Conservation (phyloP, 2,797 vertebrate species). For the Scolopax bukidnonensis region DNA sequence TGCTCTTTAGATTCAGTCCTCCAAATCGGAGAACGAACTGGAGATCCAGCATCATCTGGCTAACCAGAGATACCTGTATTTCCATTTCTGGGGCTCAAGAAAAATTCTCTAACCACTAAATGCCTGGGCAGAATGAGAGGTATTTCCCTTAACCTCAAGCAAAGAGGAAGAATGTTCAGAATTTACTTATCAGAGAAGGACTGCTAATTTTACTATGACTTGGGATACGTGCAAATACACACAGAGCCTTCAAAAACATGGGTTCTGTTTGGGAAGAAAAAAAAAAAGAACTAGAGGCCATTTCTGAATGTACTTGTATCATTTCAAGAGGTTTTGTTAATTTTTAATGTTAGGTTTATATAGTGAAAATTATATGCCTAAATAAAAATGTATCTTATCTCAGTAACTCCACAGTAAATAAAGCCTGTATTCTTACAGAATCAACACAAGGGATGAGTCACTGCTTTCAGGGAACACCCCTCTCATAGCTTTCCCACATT, state of each 20-base stretch:
- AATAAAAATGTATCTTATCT: not conserved
- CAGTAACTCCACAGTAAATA: not conserved
- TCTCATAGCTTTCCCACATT: slow-evolving; percentile 40
- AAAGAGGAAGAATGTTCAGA: slow-evolving; percentile 17
- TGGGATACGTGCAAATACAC: not conserved
- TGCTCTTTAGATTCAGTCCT: not conserved
- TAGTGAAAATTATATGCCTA: not conserved
- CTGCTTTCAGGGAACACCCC: slow-evolving; percentile 38
- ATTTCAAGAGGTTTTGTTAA: not conserved
- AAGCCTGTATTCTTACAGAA: slow-evolving; percentile 2
- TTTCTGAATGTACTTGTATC: not conserved
- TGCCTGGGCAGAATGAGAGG: not conserved
- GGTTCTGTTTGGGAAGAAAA: not conserved
- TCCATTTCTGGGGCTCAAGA: not conserved
- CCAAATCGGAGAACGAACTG: not conserved
- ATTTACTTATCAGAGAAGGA: slow-evolving; percentile 21
- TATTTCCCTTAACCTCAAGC: not conserved
- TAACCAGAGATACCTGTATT: not conserved
- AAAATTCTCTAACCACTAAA: not conserved
- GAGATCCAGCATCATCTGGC: not conserved
- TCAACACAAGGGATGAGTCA: slow-evolving; percentile 26
- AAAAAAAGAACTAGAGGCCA: not conserved
- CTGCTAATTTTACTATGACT: not conserved
- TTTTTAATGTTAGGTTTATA: not conserved
- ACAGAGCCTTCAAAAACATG: not conserved